A percentile compares a stretch with the other conserved stretches of the same genome.
phyloP scores from a whole-genome alignment of 2,888 invertebrate genomes.

The Acheta domesticus region DNA sequence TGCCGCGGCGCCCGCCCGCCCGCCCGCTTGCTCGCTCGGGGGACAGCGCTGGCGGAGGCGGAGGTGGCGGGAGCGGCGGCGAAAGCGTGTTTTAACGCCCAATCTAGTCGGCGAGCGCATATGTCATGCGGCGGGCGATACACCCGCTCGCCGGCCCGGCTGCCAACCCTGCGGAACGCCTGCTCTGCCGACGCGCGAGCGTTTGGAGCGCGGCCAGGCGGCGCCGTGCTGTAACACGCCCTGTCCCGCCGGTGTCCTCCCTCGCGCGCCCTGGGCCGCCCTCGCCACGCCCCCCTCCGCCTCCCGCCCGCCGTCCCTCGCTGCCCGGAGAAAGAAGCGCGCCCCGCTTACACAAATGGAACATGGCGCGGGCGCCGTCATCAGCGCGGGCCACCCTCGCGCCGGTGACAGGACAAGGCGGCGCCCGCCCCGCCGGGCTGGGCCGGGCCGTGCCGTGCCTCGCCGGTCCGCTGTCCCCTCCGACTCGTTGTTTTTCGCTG shows the following conservation, averaged over 20 bases:
- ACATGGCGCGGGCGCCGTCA: not conserved
- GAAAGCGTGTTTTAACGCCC: slow-evolving; percentile 18
- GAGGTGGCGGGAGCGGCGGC: not conserved
- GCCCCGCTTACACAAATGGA: not conserved
- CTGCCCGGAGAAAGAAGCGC: not conserved
- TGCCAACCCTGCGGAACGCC: too few species aligned
- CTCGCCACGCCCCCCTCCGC: too few species aligned
- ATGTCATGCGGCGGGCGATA: not conserved
- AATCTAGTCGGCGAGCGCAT: not conserved
- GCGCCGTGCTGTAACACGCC: too few species aligned
- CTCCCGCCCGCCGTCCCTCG: too few species aligned
- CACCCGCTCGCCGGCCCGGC: not conserved
- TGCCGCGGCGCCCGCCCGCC: not conserved
- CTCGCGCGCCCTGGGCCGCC: too few species aligned
- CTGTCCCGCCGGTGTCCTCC: too few species aligned
- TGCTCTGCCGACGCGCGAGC: not conserved
- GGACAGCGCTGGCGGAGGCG: not conserved
- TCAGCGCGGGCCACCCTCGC: not conserved
- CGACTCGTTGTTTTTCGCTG: too few species aligned
- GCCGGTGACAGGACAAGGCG: too few species aligned
- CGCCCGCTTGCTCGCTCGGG: not conserved
- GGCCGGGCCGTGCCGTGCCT: too few species aligned
- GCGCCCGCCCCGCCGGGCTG: too few species aligned
- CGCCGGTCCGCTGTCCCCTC: too few species aligned
- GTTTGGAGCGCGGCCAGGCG: not conserved